Conservation (phyloP, 2,888 invertebrate species). For the Napeogenes sylphis region DNA sequence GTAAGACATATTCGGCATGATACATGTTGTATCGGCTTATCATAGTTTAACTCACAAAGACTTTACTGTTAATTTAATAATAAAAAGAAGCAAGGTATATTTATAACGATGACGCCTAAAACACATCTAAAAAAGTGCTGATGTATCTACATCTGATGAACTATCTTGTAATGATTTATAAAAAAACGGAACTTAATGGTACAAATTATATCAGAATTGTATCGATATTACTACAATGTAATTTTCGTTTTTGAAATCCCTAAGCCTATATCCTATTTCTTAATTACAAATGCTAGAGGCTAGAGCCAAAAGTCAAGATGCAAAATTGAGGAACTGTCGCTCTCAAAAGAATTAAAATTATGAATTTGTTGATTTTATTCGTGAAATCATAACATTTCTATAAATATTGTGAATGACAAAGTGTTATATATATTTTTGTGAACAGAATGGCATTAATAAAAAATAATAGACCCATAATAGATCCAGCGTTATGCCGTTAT, state of each 20-base stretch:
- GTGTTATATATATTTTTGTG: conserved; percentile 8
- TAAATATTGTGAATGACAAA: conserved; percentile 17
- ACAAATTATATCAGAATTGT: background rate
- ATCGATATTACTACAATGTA: background rate
- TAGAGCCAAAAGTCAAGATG: conserved; percentile 1
- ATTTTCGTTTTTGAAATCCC: background rate
- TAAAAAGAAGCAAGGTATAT: too few species aligned
- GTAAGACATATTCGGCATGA: too few species aligned
- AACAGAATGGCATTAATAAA: conserved; percentile 54
- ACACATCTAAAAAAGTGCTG: too few species aligned
- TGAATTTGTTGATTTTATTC: conserved; percentile 10
- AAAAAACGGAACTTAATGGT: too few species aligned
- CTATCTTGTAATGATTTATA: too few species aligned
- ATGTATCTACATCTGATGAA: too few species aligned
- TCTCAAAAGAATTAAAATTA: conserved; percentile 13
- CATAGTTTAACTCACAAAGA: too few species aligned
- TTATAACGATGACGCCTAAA: too few species aligned
- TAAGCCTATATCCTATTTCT: background rate
- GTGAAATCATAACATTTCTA: conserved; percentile 13
- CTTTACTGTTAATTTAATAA: too few species aligned
- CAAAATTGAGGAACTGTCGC: conserved; percentile 16
- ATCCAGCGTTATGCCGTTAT: conserved; percentile 68
- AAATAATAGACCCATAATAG: conserved; percentile 63
- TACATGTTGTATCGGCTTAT: too few species aligned
- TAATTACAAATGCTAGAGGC: background rate